phyloP scores from a whole-genome alignment of 2,888 invertebrate genomes.

The Calephelis perditalis region DNA sequence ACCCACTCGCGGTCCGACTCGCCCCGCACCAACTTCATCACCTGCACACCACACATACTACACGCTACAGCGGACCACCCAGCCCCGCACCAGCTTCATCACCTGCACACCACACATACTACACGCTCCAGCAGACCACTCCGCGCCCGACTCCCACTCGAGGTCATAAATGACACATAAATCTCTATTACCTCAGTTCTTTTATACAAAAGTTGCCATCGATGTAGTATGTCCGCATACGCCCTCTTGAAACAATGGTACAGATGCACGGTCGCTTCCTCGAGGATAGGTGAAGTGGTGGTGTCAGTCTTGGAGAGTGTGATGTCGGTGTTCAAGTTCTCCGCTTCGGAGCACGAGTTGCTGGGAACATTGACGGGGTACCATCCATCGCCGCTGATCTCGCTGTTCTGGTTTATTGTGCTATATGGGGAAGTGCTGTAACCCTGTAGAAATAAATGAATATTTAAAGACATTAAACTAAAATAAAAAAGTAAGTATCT shows the following conservation, averaged over 20 bases:
- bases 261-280: constrained; percentile 69
- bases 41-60: constrained; percentile 39
- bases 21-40: constrained; percentile 81
- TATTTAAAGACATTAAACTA: too few relatives aligned
- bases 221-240: constrained; percentile 93
- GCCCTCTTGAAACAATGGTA: constrained; percentile 92
- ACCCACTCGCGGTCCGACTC: constrained; percentile 83
- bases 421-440: constrained; percentile 91
- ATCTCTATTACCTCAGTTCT: constrained; percentile 81
- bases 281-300: constrained; percentile 57
- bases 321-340: constrained; percentile 80
- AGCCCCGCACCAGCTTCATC: constrained; percentile 81
- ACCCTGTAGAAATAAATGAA: constrained; percentile 48
- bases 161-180: too few relatives aligned
- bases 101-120: constrained; percentile 45
- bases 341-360: constrained; percentile 92
- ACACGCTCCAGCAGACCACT: constrained; percentile 66
- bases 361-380: constrained; percentile 86
- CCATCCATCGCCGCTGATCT: constrained; percentile 88
- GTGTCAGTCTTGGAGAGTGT: constrained; percentile 54
- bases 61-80: constrained; percentile 66
- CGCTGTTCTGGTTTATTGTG: constrained; percentile 86
- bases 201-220: constrained; percentile 89
- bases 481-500: too few relatives aligned
- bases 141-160: constrained; percentile 31